Evolutionary conservation across 2,888 invertebrate genomes (phyloP).

Genomic region (Pantelozetes paolii): DNA sequence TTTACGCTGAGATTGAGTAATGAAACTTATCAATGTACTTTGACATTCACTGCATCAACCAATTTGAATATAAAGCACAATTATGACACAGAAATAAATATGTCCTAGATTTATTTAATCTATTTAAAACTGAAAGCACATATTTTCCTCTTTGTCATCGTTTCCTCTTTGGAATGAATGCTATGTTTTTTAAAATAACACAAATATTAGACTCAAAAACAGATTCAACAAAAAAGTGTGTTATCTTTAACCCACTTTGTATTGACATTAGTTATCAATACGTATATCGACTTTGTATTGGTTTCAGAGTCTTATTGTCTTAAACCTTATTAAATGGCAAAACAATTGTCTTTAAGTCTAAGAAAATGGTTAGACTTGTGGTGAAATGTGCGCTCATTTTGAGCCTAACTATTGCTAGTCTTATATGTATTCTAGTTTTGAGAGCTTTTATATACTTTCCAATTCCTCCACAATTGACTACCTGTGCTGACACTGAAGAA

Average conservation of each 20-base stretch:
- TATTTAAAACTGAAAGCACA: background rate
- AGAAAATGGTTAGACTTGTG: conserved; percentile 3
- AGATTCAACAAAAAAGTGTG: background rate
- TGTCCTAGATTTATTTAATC: background rate
- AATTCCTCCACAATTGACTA: background rate
- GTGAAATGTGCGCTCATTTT: conserved; percentile 1
- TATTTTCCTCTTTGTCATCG: background rate
- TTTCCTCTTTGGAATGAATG: background rate
- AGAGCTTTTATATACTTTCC: conserved; percentile 8
- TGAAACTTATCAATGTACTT: too few relatives aligned
- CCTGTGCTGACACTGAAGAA: background rate
- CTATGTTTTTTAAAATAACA: background rate
- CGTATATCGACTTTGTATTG: background rate
- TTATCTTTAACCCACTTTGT: conserved; percentile 1
- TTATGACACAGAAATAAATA: background rate
- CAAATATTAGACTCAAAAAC: background rate
- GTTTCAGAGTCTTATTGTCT: background rate
- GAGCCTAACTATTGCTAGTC: background rate
- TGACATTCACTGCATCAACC: too few relatives aligned
- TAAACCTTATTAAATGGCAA: background rate
- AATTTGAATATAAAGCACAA: too few relatives aligned
- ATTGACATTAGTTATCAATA: conserved; percentile 2
- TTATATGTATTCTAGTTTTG: background rate
- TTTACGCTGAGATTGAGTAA: too few relatives aligned
- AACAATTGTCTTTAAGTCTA: background rate